Conservation (phyloP, 2,888 invertebrate species). For the Tricholauxania praeusta region DNA sequence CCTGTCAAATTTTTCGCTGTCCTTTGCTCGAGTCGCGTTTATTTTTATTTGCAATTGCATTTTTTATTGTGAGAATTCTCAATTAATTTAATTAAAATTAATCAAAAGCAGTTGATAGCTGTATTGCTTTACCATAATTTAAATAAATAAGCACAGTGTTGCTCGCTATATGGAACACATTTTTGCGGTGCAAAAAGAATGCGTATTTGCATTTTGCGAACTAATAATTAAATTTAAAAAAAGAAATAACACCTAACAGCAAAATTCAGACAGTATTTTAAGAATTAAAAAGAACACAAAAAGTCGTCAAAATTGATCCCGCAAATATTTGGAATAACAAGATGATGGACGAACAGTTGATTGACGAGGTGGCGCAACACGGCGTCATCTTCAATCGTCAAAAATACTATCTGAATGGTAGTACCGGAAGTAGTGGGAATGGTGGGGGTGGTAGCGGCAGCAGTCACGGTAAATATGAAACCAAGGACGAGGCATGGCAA, state of each 20-base stretch:
- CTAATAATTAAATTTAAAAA: slow-evolving; percentile 6
- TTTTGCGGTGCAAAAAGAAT: background rate
- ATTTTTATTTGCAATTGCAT: slow-evolving; percentile 16
- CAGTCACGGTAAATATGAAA: slow-evolving; percentile 63
- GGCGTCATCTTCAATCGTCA: slow-evolving; percentile 67
- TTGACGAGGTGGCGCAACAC: slow-evolving; percentile 66
- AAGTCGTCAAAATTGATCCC: slow-evolving; percentile 7
- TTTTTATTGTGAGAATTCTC: background rate
- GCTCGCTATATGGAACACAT: background rate
- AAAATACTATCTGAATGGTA: slow-evolving; percentile 65
- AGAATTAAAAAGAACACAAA: background rate
- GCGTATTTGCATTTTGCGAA: background rate
- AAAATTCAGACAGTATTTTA: no score
- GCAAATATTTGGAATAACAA: slow-evolving; percentile 35
- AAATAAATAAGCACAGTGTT: background rate
- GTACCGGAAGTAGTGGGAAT: slow-evolving; percentile 45
- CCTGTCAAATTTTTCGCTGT: background rate
- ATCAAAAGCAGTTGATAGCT: background rate
- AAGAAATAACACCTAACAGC: slow-evolving; percentile 10
- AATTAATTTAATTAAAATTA: slow-evolving; percentile 15
- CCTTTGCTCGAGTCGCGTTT: background rate
- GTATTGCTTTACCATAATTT: background rate
- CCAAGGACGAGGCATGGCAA: slow-evolving; percentile 67
- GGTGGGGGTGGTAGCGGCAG: slow-evolving; percentile 42
- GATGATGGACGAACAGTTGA: slow-evolving; percentile 67